A percentile compares a stretch with the other conserved stretches of the same genome.
phyloP scores from a whole-genome alignment of 1,140 invertebrate genomes.

The Hyles vespertilio region DNA sequence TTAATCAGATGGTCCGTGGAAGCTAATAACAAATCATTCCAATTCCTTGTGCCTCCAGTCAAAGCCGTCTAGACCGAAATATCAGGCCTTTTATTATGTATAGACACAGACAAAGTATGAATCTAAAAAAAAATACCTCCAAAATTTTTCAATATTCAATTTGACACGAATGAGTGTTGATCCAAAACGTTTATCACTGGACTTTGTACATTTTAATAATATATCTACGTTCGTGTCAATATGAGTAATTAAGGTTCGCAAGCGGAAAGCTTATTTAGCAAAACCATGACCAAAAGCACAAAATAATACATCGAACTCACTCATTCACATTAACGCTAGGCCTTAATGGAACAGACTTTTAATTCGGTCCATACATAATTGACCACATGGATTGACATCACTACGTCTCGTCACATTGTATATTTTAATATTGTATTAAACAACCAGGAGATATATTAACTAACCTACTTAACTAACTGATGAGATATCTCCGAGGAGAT shows the following conservation, averaged over 20 bases:
- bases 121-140: no score
- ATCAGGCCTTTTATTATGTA: not conserved
- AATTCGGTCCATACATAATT: constrained; percentile 62
- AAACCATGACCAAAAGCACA: constrained; percentile 31
- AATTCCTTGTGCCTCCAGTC: constrained; percentile 26
- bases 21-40: not conserved
- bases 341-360: constrained; percentile 37
- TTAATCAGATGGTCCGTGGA: constrained; percentile 2
- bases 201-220: no score
- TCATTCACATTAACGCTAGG: constrained; percentile 34
- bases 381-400: constrained; percentile 64
- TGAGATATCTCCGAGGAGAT: constrained; percentile 56
- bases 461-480: constrained; percentile 53
- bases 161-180: no score
- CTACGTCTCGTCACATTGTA: constrained; percentile 36
- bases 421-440: constrained; percentile 52
- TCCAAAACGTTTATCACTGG: no score
- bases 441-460: constrained; percentile 67
- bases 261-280: no score
- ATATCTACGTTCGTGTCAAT: no score
- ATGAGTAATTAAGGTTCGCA: no score
- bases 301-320: constrained; percentile 22
- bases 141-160: no score
- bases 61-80: constrained; percentile 12
- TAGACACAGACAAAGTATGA: no score